Evolutionary conservation across 2,113 vertebrate species (phyloP).

Genomic region (Piaya cayana): DNA sequence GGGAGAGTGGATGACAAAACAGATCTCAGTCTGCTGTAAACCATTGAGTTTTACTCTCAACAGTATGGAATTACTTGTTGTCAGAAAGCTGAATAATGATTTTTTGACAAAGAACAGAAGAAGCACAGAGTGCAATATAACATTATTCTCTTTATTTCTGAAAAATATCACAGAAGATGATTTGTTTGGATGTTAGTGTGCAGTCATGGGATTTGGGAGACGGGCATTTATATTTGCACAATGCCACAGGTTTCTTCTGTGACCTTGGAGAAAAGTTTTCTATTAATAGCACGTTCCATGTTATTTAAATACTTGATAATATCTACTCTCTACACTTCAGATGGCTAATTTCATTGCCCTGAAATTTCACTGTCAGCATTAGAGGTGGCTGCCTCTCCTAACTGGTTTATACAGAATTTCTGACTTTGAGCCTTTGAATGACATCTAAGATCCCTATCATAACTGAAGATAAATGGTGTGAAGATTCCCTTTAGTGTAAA

Average conservation of each 20-base stretch:
- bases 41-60: background rate
- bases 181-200: background rate
- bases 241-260: background rate
- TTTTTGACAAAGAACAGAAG: background rate
- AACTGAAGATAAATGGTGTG: background rate
- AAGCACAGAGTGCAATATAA: background rate
- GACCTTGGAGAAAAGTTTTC: background rate
- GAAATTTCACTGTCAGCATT: background rate
- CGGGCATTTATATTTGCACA: background rate
- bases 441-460: background rate
- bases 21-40: background rate
- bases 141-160: background rate
- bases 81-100: background rate
- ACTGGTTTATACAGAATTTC: background rate
- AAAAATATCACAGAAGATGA: background rate
- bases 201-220: background rate
- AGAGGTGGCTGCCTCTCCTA: background rate
- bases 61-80: background rate
- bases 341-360: background rate
- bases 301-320: background rate
- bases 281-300: background rate
- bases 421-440: background rate
- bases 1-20: background rate
- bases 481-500: background rate
- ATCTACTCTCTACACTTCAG: background rate